Conservation (phyloP, 2,797 vertebrate species). For the Selene dorsalis region DNA sequence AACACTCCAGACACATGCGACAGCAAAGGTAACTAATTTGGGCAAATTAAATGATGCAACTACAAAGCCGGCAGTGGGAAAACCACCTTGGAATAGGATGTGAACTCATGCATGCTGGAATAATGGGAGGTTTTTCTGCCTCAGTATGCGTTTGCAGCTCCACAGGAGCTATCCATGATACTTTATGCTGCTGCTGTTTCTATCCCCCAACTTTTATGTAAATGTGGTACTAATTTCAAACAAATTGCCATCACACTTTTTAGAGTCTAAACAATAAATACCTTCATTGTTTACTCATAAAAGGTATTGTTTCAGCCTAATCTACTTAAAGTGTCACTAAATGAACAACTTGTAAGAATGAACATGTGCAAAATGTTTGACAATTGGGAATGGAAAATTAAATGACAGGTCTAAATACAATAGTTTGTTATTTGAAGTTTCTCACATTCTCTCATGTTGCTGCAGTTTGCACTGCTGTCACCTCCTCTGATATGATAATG, state of each 20-base stretch:
- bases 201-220: neutral
- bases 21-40: neutral
- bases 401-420: neutral
- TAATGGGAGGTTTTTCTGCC: no score
- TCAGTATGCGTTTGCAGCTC: neutral
- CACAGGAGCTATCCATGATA: no score
- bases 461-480: neutral
- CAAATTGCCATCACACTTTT: no score
- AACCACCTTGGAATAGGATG: neutral
- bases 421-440: no score
- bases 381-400: neutral
- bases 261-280: neutral
- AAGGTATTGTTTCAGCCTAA: neutral
- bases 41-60: neutral
- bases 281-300: neutral
- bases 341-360: neutral
- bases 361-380: neutral
- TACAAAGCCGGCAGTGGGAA: neutral
- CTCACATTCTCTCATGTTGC: neutral
- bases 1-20: neutral
- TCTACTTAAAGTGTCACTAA: neutral
- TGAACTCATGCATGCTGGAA: neutral
- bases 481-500: neutral
- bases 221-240: neutral
- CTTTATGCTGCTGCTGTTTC: no score